Evolutionary conservation across 2,888 invertebrate species (phyloP).

Genomic region (Diabrotica balteata): DNA sequence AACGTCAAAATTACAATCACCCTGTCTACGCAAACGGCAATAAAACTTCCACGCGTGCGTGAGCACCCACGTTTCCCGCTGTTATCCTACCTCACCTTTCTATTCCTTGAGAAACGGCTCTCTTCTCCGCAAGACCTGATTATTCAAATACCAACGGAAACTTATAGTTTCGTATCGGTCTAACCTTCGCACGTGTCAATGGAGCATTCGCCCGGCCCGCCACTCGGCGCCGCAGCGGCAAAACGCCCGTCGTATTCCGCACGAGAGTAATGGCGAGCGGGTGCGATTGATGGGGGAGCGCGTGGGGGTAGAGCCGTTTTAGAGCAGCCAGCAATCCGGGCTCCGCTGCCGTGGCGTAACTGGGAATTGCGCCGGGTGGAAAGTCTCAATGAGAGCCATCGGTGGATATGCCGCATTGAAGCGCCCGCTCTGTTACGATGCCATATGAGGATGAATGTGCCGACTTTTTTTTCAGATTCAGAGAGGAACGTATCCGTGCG

Average conservation of each 20-base stretch:
- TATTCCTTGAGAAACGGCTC: neutral
- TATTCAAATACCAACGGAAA: neutral
- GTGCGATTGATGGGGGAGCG: neutral
- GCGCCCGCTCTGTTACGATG: slow-evolving; percentile 36
- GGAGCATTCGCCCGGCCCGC: neutral
- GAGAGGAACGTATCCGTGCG: no score
- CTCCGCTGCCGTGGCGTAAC: slow-evolving; percentile 43
- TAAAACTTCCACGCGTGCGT: no score
- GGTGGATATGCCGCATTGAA: slow-evolving; percentile 42
- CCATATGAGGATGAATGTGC: no score
- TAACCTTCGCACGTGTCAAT: slow-evolving; percentile 9
- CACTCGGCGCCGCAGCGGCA: neutral
- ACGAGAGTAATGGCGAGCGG: neutral
- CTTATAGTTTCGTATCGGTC: neutral
- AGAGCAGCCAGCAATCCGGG: slow-evolving; percentile 42
- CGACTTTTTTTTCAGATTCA: no score
- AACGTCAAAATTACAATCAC: no score
- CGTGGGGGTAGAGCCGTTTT: slow-evolving; percentile 14
- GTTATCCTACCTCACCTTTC: neutral
- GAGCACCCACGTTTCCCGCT: no score
- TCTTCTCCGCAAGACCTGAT: neutral
- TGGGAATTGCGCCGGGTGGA: slow-evolving; percentile 43
- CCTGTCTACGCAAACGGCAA: no score
- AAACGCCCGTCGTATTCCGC: neutral
- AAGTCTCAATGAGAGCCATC: slow-evolving; percentile 29